Evolutionary conservation across 2,888 invertebrate genomes (phyloP).

Genomic region (Megalurothrips usitatus): DNA sequence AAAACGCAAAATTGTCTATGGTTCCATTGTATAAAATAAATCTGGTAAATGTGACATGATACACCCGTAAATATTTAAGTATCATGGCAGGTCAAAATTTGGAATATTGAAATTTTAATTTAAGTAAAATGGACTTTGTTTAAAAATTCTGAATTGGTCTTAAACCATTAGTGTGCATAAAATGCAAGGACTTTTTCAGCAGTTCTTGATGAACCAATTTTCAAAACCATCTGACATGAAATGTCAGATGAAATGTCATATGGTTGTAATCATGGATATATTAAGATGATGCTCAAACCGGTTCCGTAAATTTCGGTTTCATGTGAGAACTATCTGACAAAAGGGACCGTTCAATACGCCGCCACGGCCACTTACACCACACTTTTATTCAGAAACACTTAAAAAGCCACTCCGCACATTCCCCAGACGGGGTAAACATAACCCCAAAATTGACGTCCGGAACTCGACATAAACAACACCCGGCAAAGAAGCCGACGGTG

Average conservation of each 20-base stretch:
- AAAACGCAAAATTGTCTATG: no score
- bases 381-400: no score
- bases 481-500: background rate
- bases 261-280: background rate
- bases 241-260: background rate
- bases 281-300: no score
- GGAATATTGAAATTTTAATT: background rate
- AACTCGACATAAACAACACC: background rate
- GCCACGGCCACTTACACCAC: no score
- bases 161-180: background rate
- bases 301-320: no score
- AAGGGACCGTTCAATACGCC: no score
- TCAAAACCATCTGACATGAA: background rate
- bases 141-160: background rate
- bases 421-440: background rate
- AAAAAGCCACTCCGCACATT: no score
- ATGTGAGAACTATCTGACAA: no score
- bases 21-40: no score
- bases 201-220: no score
- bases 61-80: background rate
- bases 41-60: background rate
- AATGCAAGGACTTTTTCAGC: background rate
- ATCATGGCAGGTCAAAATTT: background rate
- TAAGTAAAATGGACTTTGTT: background rate
- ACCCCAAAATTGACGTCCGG: slow-evolving; percentile 6